A percentile compares a stretch with the other conserved stretches of the same genome.
These are phyloP conservation scores for Propithecus deckenii DNA, from an alignment of 2,797 vertebrate species.

Conservation along the genomic window DNA sequence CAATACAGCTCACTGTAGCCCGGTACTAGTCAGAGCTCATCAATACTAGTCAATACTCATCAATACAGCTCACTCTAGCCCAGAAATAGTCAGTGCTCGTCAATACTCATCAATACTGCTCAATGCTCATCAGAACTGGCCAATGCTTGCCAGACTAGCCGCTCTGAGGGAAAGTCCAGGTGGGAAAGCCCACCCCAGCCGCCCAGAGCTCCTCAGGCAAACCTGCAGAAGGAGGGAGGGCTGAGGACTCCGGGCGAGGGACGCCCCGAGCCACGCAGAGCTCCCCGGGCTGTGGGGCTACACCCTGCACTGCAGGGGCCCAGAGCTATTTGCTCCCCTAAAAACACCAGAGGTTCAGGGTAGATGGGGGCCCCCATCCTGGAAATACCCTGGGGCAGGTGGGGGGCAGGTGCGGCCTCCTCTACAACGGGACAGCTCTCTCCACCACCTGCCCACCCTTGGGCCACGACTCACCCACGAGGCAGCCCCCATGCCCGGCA, in stretches of 20 bases:
- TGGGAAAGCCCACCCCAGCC: no score
- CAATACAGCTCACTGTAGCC: background rate
- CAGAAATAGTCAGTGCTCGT: background rate
- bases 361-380: background rate
- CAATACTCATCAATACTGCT: background rate
- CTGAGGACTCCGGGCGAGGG: no score
- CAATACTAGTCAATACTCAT: background rate
- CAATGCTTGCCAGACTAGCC: background rate
- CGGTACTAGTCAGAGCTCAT: no score
- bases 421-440: background rate
- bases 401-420: no score
- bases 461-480: background rate
- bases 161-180: no score
- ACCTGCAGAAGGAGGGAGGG: no score
- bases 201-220: background rate
- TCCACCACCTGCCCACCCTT: background rate
- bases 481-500: background rate
- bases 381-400: background rate
- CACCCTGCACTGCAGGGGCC: background rate
- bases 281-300: background rate
- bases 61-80: background rate
- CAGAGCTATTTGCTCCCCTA: background rate
- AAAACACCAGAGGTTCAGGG: no score
- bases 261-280: no score
- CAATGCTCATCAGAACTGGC: background rate